A percentile compares a stretch with the other conserved stretches of the same genome.
These are phyloP conservation scores for Aphaenogaster floridana DNA, from an alignment of 1,140 invertebrate species.

Conservation along the genomic window DNA sequence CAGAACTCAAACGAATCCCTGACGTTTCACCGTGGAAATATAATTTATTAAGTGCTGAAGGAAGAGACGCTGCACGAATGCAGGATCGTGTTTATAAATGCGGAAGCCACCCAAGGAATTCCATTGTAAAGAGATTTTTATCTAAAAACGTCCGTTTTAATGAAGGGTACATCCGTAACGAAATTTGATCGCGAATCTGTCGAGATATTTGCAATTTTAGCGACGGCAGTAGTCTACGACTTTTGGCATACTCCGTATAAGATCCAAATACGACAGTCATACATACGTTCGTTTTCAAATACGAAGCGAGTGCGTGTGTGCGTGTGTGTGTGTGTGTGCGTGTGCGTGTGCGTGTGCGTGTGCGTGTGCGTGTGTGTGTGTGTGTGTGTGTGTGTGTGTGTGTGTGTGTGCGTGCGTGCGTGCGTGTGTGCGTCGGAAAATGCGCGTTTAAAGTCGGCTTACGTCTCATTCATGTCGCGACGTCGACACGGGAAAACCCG, in stretches of 20 bases:
- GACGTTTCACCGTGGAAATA: background rate
- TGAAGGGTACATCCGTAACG: background rate
- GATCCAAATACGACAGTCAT: background rate
- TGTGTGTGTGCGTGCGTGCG: too few species aligned
- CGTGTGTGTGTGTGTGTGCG: too few species aligned
- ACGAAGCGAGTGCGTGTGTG: too few species aligned
- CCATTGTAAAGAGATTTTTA: background rate
- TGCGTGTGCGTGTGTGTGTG: background rate
- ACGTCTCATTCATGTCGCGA: slow-evolving; percentile 57
- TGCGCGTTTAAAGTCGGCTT: slow-evolving; percentile 53
- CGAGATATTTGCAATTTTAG: background rate
- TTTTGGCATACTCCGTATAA: background rate
- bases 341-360: background rate
- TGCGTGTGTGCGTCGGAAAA: background rate
- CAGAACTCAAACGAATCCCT: background rate
- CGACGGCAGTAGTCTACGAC: background rate
- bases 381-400: too few species aligned
- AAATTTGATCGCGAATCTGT: background rate
- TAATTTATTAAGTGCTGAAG: slow-evolving; percentile 39
- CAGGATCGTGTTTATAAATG: slow-evolving; percentile 3
- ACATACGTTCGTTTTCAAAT: background rate
- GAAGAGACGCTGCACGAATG: background rate
- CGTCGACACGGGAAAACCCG: slow-evolving; percentile 6
- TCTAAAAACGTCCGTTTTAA: slow-evolving; percentile 1
- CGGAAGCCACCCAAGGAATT: background rate